Base-by-base conservation (phyloP, 1,140 invertebrate genomes). In the Ostrea denselamellosa region DNA sequence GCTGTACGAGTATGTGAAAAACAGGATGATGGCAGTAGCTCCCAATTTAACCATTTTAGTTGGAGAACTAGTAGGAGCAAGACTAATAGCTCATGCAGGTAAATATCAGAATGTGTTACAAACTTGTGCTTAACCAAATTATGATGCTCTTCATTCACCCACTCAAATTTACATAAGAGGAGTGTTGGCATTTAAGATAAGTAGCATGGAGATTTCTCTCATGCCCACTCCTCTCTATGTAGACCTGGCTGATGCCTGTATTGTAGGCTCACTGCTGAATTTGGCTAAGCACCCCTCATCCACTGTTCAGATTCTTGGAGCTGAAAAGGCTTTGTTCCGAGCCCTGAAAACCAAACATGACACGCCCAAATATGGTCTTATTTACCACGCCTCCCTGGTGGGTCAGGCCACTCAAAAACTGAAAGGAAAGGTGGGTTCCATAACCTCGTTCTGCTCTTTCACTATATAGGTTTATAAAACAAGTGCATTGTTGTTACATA, bases 351-450 rank as follows among this genome's bases (percentile, higher is more conserved):
- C 98, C 0, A 99, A 98, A 93, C 98, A 98, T 92, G 98, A 99
- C 92, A 99, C 99, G 0, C 99, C 99, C 0, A 99, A 99, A 94
- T 99, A 99, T 95, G 99, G 99, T 96, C 95, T 99, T 4, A 99
- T 99, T 90, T 99, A 99, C 94, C 99, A 99, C 94, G 97, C 99
- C 0, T 97, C 98, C 90, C 94, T 99, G 9, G 97, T 99, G 52
- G 98, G 98, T 4, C 97, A 98, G 93, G 96, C 97, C 4, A 97
- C 96, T 90, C 96, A 96, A 0, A 98, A 98, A 94, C 97, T 98
- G 88, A 99, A 99, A 94, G 99, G 97, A 91, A 97, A 98, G 96
- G 96, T 96, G 93, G 87, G 81, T 83, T 54, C 52, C 44, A 52
- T 8, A 52, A n/a, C 9, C 7, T 28, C 10, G 12, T 44, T n/a